phyloP scores from a whole-genome alignment of 2,113 vertebrate genomes.

The Thymallus thymallus region DNA sequence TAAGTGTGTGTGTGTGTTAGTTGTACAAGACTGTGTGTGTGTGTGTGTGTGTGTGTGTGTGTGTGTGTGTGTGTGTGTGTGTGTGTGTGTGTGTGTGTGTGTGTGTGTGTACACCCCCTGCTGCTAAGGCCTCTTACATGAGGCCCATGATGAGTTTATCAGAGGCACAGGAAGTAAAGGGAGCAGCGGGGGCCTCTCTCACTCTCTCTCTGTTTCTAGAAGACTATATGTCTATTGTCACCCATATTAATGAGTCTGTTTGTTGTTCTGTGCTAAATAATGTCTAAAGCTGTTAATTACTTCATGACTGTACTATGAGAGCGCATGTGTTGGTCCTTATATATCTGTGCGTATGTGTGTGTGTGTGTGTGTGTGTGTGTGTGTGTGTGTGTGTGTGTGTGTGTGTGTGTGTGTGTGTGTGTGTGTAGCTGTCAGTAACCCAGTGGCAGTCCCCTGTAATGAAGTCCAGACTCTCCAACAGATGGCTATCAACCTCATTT shows the following conservation, averaged over 20 bases:
- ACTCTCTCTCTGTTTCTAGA: too few species aligned
- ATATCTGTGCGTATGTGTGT: not conserved
- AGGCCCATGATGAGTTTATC: too few species aligned
- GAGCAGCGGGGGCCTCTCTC: too few species aligned
- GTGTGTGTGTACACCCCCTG: not conserved
- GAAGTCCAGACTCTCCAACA: slow-evolving; percentile 46
- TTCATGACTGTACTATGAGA: too few species aligned
- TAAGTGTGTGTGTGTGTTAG: slow-evolving; percentile 18
- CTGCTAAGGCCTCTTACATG: too few species aligned
- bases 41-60: not conserved
- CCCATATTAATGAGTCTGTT: too few species aligned
- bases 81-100: not conserved
- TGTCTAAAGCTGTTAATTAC: too few species aligned
- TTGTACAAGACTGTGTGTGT: slow-evolving; percentile 14
- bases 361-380: slow-evolving; percentile 10
- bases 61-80: slow-evolving; percentile 1
- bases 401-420: slow-evolving; percentile 5
- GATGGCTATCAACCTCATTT: slow-evolving; percentile 41
- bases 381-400: slow-evolving; percentile 12
- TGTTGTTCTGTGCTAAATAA: too few species aligned
- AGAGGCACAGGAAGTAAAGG: too few species aligned
- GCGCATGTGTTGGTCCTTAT: too few species aligned
- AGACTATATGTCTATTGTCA: too few species aligned
- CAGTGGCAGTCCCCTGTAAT: slow-evolving; percentile 29
- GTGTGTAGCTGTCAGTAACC: not conserved